Conservation (phyloP, 1,140 invertebrate species). For the Drosophila melanica region DNA sequence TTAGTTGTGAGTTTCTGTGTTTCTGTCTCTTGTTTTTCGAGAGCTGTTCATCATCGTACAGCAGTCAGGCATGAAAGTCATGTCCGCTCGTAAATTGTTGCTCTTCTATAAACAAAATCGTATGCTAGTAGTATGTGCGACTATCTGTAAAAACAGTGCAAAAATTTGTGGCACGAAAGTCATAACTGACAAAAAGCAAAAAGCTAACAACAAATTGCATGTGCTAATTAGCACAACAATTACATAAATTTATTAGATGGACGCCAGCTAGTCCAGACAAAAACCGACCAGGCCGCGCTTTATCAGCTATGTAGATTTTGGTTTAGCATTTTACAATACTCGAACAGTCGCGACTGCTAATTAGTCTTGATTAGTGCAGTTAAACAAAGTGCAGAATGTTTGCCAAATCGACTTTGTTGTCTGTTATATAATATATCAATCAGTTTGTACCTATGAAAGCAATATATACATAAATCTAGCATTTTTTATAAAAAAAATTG, state of each 20-base stretch:
- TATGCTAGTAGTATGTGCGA: conserved; percentile 10
- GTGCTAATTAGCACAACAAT: conserved; percentile 76
- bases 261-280: conserved; percentile 58
- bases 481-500: no score
- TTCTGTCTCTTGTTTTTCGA: conserved; percentile 43
- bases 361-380: conserved; percentile 67
- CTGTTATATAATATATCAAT: background rate
- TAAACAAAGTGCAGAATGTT: conserved; percentile 27
- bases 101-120: conserved; percentile 29
- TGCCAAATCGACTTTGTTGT: background rate
- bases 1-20: conserved; percentile 27
- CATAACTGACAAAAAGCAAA: conserved; percentile 59
- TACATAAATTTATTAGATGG: conserved; percentile 75
- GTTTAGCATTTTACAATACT: conserved; percentile 40
- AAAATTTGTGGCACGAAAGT: conserved; percentile 69
- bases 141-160: conserved; percentile 49
- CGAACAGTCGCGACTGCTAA: conserved; percentile 52
- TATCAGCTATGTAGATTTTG: conserved; percentile 51
- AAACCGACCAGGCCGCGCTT: conserved; percentile 3
- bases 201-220: conserved; percentile 48
- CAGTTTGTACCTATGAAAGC: background rate
- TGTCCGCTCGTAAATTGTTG: conserved; percentile 75
- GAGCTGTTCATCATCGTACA: conserved; percentile 56
- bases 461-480: no score
- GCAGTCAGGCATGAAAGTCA: conserved; percentile 79